phyloP scores from a whole-genome alignment of 2,888 invertebrate genomes.

The Perizoma flavofasciatum region DNA sequence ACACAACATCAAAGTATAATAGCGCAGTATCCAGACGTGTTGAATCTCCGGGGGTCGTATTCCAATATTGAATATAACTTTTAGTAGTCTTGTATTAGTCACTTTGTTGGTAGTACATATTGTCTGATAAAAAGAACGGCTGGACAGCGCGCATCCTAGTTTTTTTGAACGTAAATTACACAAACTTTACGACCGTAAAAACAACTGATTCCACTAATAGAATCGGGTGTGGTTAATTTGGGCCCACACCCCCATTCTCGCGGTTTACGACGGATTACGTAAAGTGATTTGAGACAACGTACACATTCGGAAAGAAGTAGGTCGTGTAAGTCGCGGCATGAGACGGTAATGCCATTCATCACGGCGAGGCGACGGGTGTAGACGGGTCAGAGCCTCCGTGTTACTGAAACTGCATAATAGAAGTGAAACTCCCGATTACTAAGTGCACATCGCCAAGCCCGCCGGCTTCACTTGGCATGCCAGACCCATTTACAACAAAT shows the following conservation, averaged over 20 bases:
- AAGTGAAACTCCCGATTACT: constrained; percentile 7
- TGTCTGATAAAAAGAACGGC: no score
- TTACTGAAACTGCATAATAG: background rate
- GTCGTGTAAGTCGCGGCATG: constrained; percentile 32
- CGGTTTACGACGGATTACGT: constrained; percentile 22
- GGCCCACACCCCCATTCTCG: constrained; percentile 18
- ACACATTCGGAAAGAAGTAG: constrained; percentile 30
- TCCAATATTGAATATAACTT: no score
- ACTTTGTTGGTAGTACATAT: no score
- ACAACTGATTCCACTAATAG: constrained; percentile 36
- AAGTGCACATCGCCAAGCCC: no score
- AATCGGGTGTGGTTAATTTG: constrained; percentile 36
- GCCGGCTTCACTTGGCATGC: no score
- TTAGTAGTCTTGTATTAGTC: no score
- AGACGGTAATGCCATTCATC: constrained; percentile 45
- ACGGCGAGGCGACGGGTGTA: constrained; percentile 31
- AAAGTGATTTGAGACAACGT: constrained; percentile 27
- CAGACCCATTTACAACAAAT: no score
- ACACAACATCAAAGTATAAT: no score
- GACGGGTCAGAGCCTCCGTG: constrained; percentile 27
- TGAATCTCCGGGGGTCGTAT: no score
- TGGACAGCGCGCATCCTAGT: no score
- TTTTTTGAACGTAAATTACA: constrained; percentile 6
- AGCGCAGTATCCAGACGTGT: no score
- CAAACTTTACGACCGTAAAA: constrained; percentile 25